These are phyloP conservation scores for Meliscaeva auricollis DNA, from an alignment of 2,888 invertebrate species.

Conservation along the genomic window DNA sequence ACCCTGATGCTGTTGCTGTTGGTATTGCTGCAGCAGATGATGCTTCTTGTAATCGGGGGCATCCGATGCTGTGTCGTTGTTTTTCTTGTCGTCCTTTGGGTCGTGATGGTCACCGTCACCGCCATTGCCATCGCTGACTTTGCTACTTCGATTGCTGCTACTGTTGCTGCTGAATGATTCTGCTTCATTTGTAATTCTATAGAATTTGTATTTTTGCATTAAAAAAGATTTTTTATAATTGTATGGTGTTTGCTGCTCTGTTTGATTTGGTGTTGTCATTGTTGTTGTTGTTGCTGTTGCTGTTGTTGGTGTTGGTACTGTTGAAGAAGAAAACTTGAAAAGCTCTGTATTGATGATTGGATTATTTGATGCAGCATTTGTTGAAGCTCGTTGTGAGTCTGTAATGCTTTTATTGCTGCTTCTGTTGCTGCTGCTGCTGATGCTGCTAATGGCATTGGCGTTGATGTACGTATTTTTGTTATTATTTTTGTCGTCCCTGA, in stretches of 20 bases:
- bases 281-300: constrained; percentile 6
- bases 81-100: constrained; percentile 68
- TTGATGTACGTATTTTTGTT: constrained; percentile 72
- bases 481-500: constrained; percentile 72
- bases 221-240: constrained; percentile 65
- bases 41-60: constrained; percentile 17
- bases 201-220: constrained; percentile 70
- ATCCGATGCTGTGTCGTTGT: constrained; percentile 65
- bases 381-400: constrained; percentile 64
- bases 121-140: constrained; percentile 67
- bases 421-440: constrained; percentile 38
- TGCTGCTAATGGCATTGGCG: constrained; percentile 75
- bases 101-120: constrained; percentile 73
- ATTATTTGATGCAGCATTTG: constrained; percentile 58
- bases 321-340: constrained; percentile 32
- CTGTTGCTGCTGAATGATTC: constrained; percentile 42
- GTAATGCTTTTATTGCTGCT: constrained; percentile 20
- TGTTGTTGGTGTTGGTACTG: constrained; percentile 23
- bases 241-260: constrained; percentile 59
- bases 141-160: constrained; percentile 38
- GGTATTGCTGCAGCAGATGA: constrained; percentile 14
- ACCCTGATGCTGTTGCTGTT: constrained; percentile 46
- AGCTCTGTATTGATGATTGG: constrained; percentile 60
- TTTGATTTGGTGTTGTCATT: constrained; percentile 9
- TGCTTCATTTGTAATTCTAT: constrained; percentile 55